These are phyloP conservation scores for Epizoanthus ramosus DNA, from an alignment of 92 coral and sea anemone genomes.

Conservation along the genomic window DNA sequence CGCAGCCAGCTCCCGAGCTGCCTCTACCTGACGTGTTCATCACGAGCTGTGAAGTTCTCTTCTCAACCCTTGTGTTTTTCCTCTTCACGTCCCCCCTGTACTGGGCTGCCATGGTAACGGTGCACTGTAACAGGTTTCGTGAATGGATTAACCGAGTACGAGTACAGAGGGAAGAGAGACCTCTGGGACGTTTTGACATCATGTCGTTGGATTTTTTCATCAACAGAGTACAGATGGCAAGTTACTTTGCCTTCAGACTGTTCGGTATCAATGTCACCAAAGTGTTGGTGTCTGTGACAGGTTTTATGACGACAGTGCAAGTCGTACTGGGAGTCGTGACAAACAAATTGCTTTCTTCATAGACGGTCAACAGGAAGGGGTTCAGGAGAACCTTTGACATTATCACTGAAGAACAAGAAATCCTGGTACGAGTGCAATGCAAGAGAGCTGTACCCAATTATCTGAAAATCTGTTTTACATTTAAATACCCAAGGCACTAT, in stretches of 20 bases:
- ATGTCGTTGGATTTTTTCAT: slow-evolving; percentile 50
- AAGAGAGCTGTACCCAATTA: too few species aligned
- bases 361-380: background rate
- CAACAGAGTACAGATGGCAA: slow-evolving; percentile 56
- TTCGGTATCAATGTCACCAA: slow-evolving; percentile 46
- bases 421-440: too few species aligned
- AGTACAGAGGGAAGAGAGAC: slow-evolving; percentile 39
- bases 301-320: slow-evolving; percentile 58
- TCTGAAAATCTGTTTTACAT: too few species aligned
- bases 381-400: too few species aligned
- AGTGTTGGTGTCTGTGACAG: slow-evolving; percentile 44
- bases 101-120: slow-evolving; percentile 61
- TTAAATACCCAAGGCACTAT: too few species aligned
- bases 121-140: slow-evolving; percentile 49
- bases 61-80: slow-evolving; percentile 51
- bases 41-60: slow-evolving; percentile 49
- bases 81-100: slow-evolving; percentile 51
- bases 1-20: slow-evolving; percentile 26
- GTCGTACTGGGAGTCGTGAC: slow-evolving; percentile 35
- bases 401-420: too few species aligned
- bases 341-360: slow-evolving; percentile 35
- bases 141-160: slow-evolving; percentile 53
- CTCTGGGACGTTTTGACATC: slow-evolving; percentile 35
- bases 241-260: slow-evolving; percentile 50
- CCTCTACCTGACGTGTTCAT: slow-evolving; percentile 23